Evolutionary conservation across 2,113 vertebrate species (phyloP), one percentile per base, ranked within the genome.

Genomic region (Psilopogon haemacephalus): DNA sequence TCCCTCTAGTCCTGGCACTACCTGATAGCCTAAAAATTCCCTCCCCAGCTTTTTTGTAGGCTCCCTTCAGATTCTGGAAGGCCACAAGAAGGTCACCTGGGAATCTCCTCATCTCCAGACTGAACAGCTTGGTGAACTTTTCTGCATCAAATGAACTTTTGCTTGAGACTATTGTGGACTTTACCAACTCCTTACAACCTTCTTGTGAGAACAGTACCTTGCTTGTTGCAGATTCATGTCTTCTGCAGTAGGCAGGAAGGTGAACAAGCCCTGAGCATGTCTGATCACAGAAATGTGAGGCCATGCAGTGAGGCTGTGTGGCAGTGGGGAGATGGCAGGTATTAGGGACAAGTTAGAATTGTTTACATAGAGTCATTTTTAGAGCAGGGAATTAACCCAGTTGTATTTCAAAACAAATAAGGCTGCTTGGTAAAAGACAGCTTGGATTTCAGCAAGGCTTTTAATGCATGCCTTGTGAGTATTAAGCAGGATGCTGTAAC

Each of bases 301-400:
- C 33, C n/a, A 71, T 85, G 28, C 33, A 24, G 44, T 11, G 24
- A 56, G 84, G 63, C 81, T 37, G 1, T 8, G 19, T 68, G 92
- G 89, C 15, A 32, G 69, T 78, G 64, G 77, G 76, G 89, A 94
- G 85, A 94, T 96, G 69, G 87, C 73, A 89, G 90, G 88, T 89
- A 89, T 92, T 91, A 89, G 86, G 92, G 88, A 90, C 81, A 92
- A 80, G 94, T 95, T 91, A 95, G 86, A 92, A 83, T 88, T 20
- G 12, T 89, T 96, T 94, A 42, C 89, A 95, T 87, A 6, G 74
- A 96, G 90, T 77, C 37, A 81, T 95, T 96, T 97, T 96, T 89
- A 37, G 63, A 96, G 90, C 59, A 95, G 65, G 38, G 86, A 96
- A 95, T 96, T 97, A 97, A 96, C 93, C 64, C 63, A 75, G 75